phyloP scores from a whole-genome alignment of 2,113 vertebrate species.

The Esox niger region DNA sequence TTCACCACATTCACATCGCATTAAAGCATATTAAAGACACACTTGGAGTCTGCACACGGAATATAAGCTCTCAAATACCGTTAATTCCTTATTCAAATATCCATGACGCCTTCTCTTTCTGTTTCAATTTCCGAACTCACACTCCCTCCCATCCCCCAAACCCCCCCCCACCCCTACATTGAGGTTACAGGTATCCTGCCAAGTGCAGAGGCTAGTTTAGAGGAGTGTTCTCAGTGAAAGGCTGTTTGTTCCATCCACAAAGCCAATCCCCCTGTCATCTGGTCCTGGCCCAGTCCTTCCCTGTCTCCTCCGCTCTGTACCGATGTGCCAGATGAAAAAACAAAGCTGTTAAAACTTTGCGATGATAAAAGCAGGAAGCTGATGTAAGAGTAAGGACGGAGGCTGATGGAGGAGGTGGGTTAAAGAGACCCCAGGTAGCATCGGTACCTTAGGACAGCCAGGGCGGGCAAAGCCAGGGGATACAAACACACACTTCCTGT shows the following conservation, averaged over 20 bases:
- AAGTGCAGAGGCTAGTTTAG: slow-evolving; percentile 38
- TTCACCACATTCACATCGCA: slow-evolving; percentile 13
- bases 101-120: slow-evolving; percentile 6
- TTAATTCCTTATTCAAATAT: background rate
- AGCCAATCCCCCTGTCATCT: slow-evolving; percentile 25
- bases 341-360: slow-evolving; percentile 49
- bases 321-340: slow-evolving; percentile 59
- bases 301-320: slow-evolving; percentile 17
- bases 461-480: background rate
- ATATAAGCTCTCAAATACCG: background rate
- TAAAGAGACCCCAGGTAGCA: background rate
- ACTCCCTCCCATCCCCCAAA: background rate
- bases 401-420: background rate
- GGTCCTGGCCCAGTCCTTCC: slow-evolving; percentile 14
- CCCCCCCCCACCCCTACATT: slow-evolving; percentile 23
- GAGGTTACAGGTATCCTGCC: slow-evolving; percentile 53
- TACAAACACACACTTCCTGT: background rate
- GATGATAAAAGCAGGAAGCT: slow-evolving; percentile 4
- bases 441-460: slow-evolving; percentile 2
- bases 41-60: slow-evolving; percentile 5
- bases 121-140: background rate
- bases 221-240: slow-evolving; percentile 52
- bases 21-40: slow-evolving; percentile 11
- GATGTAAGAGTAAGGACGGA: background rate
- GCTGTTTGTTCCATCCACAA: slow-evolving; percentile 44